Base-by-base conservation (phyloP, 2,888 invertebrate genomes). In the Papilio elwesi region DNA sequence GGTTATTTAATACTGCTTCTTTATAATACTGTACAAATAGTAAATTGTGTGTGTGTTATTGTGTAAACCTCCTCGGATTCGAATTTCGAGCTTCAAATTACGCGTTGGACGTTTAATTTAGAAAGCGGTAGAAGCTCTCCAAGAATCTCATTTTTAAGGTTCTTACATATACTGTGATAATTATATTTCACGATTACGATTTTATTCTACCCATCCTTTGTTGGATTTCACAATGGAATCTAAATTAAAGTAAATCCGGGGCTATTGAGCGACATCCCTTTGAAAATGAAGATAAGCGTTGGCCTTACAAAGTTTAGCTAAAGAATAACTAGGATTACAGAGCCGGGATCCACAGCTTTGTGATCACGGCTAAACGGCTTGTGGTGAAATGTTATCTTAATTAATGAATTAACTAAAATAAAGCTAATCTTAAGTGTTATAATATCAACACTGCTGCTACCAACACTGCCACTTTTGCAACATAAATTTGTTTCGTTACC, bases 251-350 rank as follows among this genome's bases (percentile, higher is more conserved):
- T 59, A 59, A 66, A 15, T 36, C 52, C 52, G n/a, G 66, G 9
- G 15, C 38, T 66, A 52, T n/a, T 52, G 38, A 13, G 38, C 38
- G 66, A 52, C 36, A 43, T 66, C 13, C 47, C 53, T 67, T 53
- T 55, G 53, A 55, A 47, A 38, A 67, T 47, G 16, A 53, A 53
- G 67, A 67, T 67, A 67, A 67, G 43, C 53, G 53, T 53, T 16
- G 53, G 67, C 0, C 55, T 38, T 55, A 67, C 53, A 15, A 55
- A 67, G 52, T 67, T 67, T 53, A n/a, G 43, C 55, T 43, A 38
- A 67, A 66, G 49, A 66, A 67, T 43, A 67, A 13, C 55, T 43
- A 55, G 43, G 48, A 53, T 53, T 66, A 53, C 43, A 13, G 67
- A 55, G 38, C 6, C 51, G 47, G 38, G 64, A 26, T 51, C 49